phyloP scores from a whole-genome alignment of 2,113 vertebrate genomes.

The pig (Sus scrofa) region DNA sequence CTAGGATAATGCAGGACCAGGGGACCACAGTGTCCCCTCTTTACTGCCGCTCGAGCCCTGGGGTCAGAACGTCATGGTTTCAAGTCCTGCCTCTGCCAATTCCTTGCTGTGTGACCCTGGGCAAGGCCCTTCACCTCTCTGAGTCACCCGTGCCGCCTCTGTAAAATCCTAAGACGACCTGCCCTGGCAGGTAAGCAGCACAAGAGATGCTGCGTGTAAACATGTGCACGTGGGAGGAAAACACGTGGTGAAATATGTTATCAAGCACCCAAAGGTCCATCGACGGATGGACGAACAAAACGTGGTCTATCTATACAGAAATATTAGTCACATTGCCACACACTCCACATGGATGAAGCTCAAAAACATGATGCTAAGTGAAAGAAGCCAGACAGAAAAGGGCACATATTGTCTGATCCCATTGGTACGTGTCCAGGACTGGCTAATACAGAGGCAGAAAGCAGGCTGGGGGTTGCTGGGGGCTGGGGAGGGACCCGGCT shows the following conservation, averaged over 20 bases:
- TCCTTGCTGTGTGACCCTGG: background rate
- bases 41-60: background rate
- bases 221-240: fast-evolving
- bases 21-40: background rate
- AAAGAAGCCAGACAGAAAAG: background rate
- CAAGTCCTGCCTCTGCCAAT: background rate
- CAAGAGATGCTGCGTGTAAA: fast-evolving
- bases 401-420: fast-evolving
- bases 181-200: background rate
- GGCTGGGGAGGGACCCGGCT: background rate
- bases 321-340: no score
- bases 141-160: background rate
- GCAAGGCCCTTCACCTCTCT: background rate
- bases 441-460: no score
- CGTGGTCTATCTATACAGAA: no score
- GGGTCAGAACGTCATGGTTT: background rate
- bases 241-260: background rate
- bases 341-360: background rate
- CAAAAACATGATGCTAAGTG: background rate
- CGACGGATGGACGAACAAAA: no score
- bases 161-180: background rate
- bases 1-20: fast-evolving
- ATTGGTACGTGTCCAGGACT: fast-evolving
- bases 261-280: background rate
- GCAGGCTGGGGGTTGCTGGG: background rate